These are phyloP conservation scores for Ptychochromis oligacanthus DNA, from an alignment of 2,113 vertebrate species.

Conservation along the genomic window DNA sequence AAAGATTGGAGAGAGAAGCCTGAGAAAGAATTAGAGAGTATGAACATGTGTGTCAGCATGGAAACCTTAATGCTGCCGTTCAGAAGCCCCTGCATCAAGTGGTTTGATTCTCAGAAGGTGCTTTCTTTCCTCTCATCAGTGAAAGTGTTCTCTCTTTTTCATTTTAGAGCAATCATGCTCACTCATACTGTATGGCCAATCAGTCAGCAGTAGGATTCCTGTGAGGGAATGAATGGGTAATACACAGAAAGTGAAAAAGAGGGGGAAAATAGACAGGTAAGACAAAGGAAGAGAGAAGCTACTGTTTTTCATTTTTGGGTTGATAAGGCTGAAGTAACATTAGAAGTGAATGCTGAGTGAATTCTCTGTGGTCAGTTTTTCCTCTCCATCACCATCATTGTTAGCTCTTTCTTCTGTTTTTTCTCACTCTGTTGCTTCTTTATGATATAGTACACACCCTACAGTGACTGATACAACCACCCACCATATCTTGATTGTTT, in stretches of 20 bases:
- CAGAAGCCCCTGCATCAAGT: constrained; percentile 33
- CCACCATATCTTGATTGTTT: constrained; percentile 36
- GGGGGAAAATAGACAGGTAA: background rate
- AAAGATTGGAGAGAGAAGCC: constrained; percentile 38
- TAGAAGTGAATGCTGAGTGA: background rate
- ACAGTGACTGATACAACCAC: background rate
- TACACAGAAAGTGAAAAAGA: constrained; percentile 6
- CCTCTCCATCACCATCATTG: background rate
- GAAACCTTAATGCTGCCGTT: constrained; percentile 22
- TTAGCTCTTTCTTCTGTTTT: constrained; percentile 10
- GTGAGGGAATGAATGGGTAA: background rate
- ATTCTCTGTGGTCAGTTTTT: background rate
- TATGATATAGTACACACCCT: constrained; percentile 53
- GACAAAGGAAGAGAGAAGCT: background rate
- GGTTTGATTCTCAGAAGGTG: constrained; percentile 51
- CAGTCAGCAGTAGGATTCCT: constrained; percentile 30
- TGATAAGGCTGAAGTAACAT: constrained; percentile 14
- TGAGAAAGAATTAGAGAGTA: background rate
- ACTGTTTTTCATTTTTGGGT: constrained; percentile 1
- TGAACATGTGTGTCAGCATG: background rate
- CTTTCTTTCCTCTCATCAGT: constrained; percentile 52
- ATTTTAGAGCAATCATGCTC: constrained; percentile 52
- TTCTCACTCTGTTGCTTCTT: constrained; percentile 19
- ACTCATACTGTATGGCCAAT: constrained; percentile 42
- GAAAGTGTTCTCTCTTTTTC: constrained; percentile 51